phyloP scores from a whole-genome alignment of 2,797 vertebrate species.

The Uromys caudimaculatus region DNA sequence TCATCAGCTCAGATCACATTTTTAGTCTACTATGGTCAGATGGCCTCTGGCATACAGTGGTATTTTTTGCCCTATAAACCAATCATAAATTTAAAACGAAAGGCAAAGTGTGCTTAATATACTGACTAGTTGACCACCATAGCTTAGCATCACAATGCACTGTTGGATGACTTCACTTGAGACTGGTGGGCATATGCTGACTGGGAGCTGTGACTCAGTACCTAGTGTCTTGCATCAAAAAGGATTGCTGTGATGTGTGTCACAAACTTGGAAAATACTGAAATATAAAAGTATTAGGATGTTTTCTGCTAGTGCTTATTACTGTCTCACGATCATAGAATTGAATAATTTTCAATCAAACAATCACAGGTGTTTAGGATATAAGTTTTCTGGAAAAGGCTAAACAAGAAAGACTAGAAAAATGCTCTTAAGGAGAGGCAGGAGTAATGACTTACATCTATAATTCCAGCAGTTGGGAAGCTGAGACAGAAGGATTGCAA shows the following conservation, averaged over 20 bases:
- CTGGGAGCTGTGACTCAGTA: neutral
- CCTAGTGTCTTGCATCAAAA: neutral
- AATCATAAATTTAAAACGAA: neutral
- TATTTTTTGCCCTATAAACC: neutral
- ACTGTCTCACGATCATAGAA: neutral
- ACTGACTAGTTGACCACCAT: neutral
- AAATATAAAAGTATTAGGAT: neutral
- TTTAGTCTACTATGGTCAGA: neutral
- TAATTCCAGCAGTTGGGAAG: too few species aligned
- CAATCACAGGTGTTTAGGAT: neutral
- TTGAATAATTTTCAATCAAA: neutral
- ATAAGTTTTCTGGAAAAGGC: neutral
- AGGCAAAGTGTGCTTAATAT: neutral
- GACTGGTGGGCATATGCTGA: neutral
- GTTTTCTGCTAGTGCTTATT: neutral
- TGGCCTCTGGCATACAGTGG: neutral
- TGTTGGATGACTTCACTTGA: too few species aligned
- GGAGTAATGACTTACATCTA: neutral
- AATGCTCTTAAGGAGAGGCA: neutral
- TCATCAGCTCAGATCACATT: neutral
- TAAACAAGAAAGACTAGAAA: neutral
- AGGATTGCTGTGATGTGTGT: neutral
- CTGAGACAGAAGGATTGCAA: neutral
- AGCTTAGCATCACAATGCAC: fast-evolving
- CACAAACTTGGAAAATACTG: neutral